Percentiles rank a stretch among this genome's conserved stretches.
These are phyloP conservation scores for Brachymystax lenok DNA, from an alignment of 2,797 vertebrate genomes.

Conservation along the genomic window DNA sequence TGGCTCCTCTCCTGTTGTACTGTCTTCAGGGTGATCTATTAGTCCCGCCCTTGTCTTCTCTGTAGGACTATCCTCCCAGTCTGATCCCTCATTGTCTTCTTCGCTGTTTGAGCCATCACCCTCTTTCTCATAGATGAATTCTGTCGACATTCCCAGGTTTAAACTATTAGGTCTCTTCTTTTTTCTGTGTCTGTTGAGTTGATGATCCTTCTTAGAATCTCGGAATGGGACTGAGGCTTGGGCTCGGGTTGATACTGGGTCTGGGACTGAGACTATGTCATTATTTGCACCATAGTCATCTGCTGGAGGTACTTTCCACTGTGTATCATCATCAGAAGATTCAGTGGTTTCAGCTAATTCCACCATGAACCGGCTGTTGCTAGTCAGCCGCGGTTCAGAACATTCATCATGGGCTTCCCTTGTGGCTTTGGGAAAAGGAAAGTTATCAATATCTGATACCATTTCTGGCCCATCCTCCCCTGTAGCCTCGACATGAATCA, in stretches of 20 bases:
- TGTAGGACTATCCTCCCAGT: constrained; percentile 66
- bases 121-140: constrained; percentile 65
- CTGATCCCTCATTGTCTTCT: constrained; percentile 68
- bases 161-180: constrained; percentile 78
- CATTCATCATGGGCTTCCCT: constrained; percentile 48
- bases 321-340: constrained; percentile 56
- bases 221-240: constrained; percentile 12
- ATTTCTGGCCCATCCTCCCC: constrained; percentile 71
- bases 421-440: constrained; percentile 57
- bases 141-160: constrained; percentile 70
- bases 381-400: constrained; percentile 44
- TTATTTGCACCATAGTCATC: constrained; percentile 49
- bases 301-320: constrained; percentile 48
- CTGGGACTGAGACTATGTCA: constrained; percentile 30
- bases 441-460: constrained; percentile 72
- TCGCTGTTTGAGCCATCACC: constrained; percentile 60
- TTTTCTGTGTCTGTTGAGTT: constrained; percentile 58
- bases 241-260: constrained; percentile 25
- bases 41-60: constrained; percentile 35
- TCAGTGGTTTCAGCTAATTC: constrained; percentile 59
- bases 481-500: constrained; percentile 72
- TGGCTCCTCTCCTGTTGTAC: constrained; percentile 9
- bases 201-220: constrained; percentile 45
- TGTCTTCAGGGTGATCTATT: constrained; percentile 40
- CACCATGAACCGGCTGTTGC: constrained; percentile 56